Base-by-base conservation (phyloP, 53 echinoderm and acorn worm species). In the Echinarachnius parma region DNA sequence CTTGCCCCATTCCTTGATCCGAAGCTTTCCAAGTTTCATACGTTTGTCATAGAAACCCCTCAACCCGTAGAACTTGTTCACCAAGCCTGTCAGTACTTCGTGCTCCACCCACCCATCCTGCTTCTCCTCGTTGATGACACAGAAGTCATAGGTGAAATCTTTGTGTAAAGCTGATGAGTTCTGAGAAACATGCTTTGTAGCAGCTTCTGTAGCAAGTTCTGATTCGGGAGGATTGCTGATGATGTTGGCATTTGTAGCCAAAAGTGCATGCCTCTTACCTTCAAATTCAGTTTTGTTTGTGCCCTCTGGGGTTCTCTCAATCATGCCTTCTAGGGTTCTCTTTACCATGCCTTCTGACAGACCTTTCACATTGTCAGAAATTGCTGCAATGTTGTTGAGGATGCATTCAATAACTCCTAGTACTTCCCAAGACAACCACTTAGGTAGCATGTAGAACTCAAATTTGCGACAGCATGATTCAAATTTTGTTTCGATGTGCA, bases 71-170 rank as follows among this genome's bases (percentile, higher is more conserved):
- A 48, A 48, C 4, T 46, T 28, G 32, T 31, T 46, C 47, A 46
- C 66, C 9, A 66, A 31, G 20, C 66, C 66, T 20, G 48, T 46
- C 47, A 66, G 18, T 24, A 66, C 23, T 28, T 27, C 28, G 11
- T 46, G 29, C 29, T 21, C 27, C 47, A 66, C 29, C 66, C 66
- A 66, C 16, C 48, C 66, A 18, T 26, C 21, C 2, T 31, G 1
- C 1, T 16, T 11, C 16, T 28, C 46, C 7, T 46, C 66, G 47
- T 46, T 24, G 30, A 66, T 24, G 30, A 66, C 27, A 31, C 31
- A 48, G 48, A 66, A 46, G 23, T 66, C 66, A 66, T 9, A 66
- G 5, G 26, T 19, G 36, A 20, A 39, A 32, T 35, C 63, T 24
- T 16, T 25, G 25, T 62, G 25, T 25, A 7, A 19, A 25, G 63